Percentiles rank a stretch among this genome's conserved stretches.
Evolutionary conservation across 2,888 invertebrate species (phyloP).

Genomic region (Scaptomyza reducta): DNA sequence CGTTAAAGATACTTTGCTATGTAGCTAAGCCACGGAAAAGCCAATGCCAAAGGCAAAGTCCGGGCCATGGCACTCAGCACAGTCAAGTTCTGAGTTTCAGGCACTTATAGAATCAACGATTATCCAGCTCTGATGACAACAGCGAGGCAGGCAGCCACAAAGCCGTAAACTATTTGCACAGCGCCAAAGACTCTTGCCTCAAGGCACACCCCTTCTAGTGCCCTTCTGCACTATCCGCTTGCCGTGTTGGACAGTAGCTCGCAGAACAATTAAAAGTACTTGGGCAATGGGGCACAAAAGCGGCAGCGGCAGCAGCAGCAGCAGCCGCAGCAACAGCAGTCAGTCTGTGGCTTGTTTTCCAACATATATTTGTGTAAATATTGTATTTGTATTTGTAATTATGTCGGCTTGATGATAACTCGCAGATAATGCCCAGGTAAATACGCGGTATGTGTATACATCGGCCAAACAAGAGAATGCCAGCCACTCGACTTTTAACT

Average conservation of each 20-base stretch:
- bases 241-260: conserved; percentile 28
- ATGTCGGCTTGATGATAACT: conserved; percentile 74
- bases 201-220: neutral
- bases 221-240: neutral
- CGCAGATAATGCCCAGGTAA: conserved; percentile 75
- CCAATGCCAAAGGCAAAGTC: conserved; percentile 20
- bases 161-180: conserved; percentile 56
- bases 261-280: conserved; percentile 53
- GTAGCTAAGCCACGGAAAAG: neutral
- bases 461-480: conserved; percentile 17
- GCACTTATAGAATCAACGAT: conserved; percentile 72
- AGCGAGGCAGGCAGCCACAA: conserved; percentile 26
- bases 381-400: conserved; percentile 76
- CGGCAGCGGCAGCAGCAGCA: conserved; percentile 15
- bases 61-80: conserved; percentile 7
- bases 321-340: conserved; percentile 6
- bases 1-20: conserved; percentile 6
- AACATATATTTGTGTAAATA: conserved; percentile 77
- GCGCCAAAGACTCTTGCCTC: conserved; percentile 34
- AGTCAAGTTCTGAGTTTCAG: conserved; percentile 50
- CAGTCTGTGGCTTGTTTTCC: conserved; percentile 52
- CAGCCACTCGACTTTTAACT: conserved; percentile 46
- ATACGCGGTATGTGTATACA: conserved; percentile 46
- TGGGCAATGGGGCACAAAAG: conserved; percentile 26
- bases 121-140: conserved; percentile 56